Conservation (phyloP, 1,140 invertebrate species). For the Piezodorus guildinii region DNA sequence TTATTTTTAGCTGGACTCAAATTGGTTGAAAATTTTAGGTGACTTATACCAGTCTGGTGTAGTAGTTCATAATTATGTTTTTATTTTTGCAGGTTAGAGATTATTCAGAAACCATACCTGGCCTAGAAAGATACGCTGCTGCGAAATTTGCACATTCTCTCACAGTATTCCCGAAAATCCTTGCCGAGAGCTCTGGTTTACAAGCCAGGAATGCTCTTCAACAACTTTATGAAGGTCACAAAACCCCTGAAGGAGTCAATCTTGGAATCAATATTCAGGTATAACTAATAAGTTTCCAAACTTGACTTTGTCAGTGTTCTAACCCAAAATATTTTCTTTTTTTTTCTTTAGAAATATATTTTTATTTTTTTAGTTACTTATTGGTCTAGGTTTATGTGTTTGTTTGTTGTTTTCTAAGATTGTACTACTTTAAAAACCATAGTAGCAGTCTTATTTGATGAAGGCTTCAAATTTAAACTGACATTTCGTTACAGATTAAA, state of each 20-base stretch:
- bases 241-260: slow-evolving; percentile 63
- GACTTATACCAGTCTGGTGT: too few species aligned
- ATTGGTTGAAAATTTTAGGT: too few species aligned
- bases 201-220: slow-evolving; percentile 80
- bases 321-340: not conserved
- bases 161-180: slow-evolving; percentile 78
- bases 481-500: too few species aligned
- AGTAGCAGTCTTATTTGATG: too few species aligned
- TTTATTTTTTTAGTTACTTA: too few species aligned
- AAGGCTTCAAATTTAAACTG: too few species aligned
- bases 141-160: slow-evolving; percentile 87
- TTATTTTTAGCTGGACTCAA: too few species aligned
- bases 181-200: slow-evolving; percentile 89
- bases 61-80: too few species aligned
- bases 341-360: too few species aligned
- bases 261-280: slow-evolving; percentile 83
- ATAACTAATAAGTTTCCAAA: slow-evolving; percentile 23
- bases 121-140: slow-evolving; percentile 94
- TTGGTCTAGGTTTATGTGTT: too few species aligned
- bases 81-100: slow-evolving; percentile 66
- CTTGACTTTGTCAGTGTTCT: not conserved
- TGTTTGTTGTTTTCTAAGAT: too few species aligned
- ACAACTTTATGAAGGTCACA: slow-evolving; percentile 83
- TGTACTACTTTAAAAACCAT: too few species aligned
- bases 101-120: slow-evolving; percentile 83